These are phyloP conservation scores for Catamblyrhynchus diadema DNA, from an alignment of 2,797 vertebrate species.

Conservation along the genomic window DNA sequence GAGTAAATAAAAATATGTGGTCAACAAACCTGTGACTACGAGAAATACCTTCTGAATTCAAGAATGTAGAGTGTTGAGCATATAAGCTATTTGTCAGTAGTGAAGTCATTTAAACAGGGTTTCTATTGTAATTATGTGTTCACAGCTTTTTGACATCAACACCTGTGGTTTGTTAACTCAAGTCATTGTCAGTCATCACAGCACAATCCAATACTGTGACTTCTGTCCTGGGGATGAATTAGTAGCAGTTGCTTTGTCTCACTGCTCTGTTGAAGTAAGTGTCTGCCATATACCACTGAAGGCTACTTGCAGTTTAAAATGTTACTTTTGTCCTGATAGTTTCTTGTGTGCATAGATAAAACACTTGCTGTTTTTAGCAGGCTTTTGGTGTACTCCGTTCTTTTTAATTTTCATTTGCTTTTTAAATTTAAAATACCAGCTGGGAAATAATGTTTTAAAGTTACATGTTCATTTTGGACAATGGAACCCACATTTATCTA, in stretches of 20 bases:
- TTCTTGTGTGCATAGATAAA: background rate
- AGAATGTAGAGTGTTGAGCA: background rate
- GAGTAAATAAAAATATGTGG: background rate
- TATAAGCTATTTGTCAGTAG: background rate
- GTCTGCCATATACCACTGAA: background rate
- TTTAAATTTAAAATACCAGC: background rate
- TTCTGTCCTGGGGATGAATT: conserved; percentile 86
- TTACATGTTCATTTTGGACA: background rate
- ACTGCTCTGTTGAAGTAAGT: conserved; percentile 91
- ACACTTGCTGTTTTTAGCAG: background rate
- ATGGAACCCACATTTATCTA: background rate
- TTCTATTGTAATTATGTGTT: conserved; percentile 13
- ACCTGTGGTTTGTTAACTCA: conserved; percentile 79
- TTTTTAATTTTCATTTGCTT: background rate
- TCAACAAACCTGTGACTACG: background rate
- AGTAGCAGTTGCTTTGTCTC: conserved; percentile 89
- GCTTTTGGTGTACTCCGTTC: background rate
- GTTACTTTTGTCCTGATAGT: background rate
- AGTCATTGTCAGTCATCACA: conserved; percentile 80
- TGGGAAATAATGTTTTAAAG: background rate
- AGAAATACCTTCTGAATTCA: background rate
- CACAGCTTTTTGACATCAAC: conserved; percentile 86
- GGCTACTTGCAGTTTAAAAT: background rate
- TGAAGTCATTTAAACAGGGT: background rate
- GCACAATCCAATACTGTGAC: conserved; percentile 89